phyloP scores from a whole-genome alignment of 2,888 invertebrate genomes.

The Leucophenga montana region DNA sequence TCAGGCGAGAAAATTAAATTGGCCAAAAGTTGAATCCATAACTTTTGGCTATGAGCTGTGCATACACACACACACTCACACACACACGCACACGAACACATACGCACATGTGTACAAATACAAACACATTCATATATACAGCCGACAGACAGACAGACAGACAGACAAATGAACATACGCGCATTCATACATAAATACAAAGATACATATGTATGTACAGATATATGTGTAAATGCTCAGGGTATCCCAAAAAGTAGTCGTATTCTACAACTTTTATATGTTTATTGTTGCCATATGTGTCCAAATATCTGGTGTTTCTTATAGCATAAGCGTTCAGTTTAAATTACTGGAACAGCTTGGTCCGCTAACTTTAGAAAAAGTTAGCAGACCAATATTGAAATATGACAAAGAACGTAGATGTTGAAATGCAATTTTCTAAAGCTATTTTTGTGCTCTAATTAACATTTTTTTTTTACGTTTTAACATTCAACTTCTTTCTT shows the following conservation, averaged over 20 bases:
- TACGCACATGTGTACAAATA: conserved; percentile 8
- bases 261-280: not conserved
- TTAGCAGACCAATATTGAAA: too few relatives aligned
- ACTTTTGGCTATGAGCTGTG: conserved; percentile 58
- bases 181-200: not conserved
- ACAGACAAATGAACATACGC: conserved; percentile 23
- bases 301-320: too few relatives aligned
- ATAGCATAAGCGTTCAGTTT: too few relatives aligned
- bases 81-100: conserved; percentile 5
- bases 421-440: too few relatives aligned
- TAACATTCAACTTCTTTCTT: too few relatives aligned
- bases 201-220: conserved; percentile 26
- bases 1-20: conserved; percentile 71
- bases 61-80: conserved; percentile 30
- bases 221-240: conserved; percentile 37
- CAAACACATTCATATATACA: conserved; percentile 29
- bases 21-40: conserved; percentile 70
- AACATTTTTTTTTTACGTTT: too few relatives aligned
- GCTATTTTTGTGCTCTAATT: too few relatives aligned
- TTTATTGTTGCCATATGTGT: too few relatives aligned
- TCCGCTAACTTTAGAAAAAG: too few relatives aligned
- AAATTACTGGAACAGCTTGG: too few relatives aligned
- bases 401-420: too few relatives aligned
- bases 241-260: not conserved
- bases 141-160: not conserved